Conservation (phyloP, 2,797 vertebrate species). For the Onychomys arenicola region DNA sequence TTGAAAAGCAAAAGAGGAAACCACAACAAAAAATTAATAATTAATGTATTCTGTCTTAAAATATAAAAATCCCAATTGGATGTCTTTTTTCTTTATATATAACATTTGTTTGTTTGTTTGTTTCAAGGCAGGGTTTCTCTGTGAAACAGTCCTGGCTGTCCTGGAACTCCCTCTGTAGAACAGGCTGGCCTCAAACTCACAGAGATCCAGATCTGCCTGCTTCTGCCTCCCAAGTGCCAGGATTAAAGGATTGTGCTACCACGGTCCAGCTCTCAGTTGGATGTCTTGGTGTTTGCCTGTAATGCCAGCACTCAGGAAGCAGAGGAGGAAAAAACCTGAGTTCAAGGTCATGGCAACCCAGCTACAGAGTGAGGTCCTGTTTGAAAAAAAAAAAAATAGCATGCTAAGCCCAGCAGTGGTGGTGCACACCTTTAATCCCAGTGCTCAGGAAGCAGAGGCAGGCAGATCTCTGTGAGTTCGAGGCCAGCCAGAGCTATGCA, state of each 20-base stretch:
- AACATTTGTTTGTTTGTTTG: too few species aligned
- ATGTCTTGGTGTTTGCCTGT: neutral
- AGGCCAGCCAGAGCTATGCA: neutral
- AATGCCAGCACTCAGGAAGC: neutral
- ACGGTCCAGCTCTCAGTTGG: neutral
- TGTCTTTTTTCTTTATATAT: neutral
- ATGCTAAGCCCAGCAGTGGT: too few species aligned
- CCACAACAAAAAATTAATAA: conserved; percentile 14
- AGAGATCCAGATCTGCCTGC: too few species aligned
- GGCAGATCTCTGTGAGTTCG: neutral
- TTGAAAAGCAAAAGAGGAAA: conserved; percentile 20
- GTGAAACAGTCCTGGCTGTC: too few species aligned
- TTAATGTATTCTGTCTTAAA: conserved; percentile 15
- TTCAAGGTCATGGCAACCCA: neutral
- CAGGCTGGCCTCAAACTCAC: too few species aligned
- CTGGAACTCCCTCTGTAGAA: too few species aligned
- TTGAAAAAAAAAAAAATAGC: neutral
- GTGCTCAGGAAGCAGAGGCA: neutral
- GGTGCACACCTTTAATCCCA: too few species aligned
- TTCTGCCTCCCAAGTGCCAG: too few species aligned
- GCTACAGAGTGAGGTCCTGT: neutral
- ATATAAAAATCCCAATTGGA: neutral
- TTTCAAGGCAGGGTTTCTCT: too few species aligned
- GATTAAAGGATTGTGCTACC: too few species aligned
- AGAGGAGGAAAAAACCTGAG: neutral